These are phyloP conservation scores for Dendrocopos noguchii DNA, from an alignment of 2,113 vertebrate species.

Conservation along the genomic window DNA sequence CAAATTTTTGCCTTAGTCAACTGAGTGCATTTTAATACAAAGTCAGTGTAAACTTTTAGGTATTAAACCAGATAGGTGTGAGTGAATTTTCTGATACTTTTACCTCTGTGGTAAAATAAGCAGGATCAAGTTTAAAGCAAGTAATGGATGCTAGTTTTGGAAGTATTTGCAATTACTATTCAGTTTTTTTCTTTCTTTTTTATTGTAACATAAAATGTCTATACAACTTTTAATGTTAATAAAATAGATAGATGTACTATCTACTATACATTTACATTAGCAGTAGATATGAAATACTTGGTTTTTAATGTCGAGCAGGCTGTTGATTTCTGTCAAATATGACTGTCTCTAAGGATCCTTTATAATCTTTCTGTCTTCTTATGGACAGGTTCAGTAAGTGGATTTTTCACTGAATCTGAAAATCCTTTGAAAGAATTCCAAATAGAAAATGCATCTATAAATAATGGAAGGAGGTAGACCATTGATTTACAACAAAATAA, in stretches of 20 bases:
- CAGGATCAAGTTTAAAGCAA: neutral
- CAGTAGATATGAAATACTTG: neutral
- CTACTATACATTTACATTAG: neutral
- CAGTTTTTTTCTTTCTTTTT: neutral
- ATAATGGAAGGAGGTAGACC: slow-evolving; percentile 30
- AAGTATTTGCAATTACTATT: neutral
- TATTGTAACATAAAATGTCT: neutral
- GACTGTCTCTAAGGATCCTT: neutral
- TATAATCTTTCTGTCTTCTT: neutral
- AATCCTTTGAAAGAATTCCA: neutral
- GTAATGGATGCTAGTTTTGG: neutral
- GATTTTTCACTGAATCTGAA: neutral
- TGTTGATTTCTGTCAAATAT: neutral
- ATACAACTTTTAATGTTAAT: neutral
- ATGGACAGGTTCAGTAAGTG: neutral
- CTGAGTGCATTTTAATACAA: neutral
- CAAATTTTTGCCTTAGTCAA: fast-evolving
- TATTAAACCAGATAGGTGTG: neutral
- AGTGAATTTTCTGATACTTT: neutral
- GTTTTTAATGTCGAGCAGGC: neutral
- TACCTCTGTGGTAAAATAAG: neutral
- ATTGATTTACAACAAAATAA: slow-evolving; percentile 63
- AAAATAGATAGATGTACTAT: neutral
- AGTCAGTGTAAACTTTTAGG: neutral
- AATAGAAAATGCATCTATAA: slow-evolving; percentile 50